Evolutionary conservation across 2,113 vertebrate genomes (phyloP).

Genomic region (Tinamus guttatus): DNA sequence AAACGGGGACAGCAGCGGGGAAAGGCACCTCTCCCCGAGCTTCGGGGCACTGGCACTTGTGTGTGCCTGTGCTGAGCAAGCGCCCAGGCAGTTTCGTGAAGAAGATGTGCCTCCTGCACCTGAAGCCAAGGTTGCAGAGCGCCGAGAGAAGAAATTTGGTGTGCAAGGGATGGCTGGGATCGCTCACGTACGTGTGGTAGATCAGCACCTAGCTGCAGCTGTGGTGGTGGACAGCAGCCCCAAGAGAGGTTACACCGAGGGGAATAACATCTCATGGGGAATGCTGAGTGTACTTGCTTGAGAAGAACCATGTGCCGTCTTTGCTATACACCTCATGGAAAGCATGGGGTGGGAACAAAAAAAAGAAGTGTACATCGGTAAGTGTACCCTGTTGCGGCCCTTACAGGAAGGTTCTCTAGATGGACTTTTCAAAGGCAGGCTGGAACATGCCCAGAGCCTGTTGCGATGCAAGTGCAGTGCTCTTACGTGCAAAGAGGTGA

Average conservation of each 20-base stretch:
- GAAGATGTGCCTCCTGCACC: not conserved
- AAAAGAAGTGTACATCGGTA: not conserved
- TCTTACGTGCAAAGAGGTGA: constrained; percentile 1
- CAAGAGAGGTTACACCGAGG: not conserved
- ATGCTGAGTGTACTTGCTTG: not conserved
- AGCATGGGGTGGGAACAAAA: not conserved
- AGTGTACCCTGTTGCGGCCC: not conserved
- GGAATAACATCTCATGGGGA: not conserved
- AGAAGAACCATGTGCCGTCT: not conserved
- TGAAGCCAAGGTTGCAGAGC: not conserved
- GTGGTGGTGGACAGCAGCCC: not conserved
- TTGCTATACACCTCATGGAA: not conserved
- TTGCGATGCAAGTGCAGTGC: not conserved
- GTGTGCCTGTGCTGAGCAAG: not conserved
- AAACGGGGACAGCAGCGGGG: not conserved
- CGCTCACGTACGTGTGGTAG: not conserved
- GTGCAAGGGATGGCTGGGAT: not conserved
- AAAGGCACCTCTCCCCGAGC: rapidly evolving
- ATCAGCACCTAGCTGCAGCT: not conserved
- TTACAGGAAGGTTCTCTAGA: not conserved
- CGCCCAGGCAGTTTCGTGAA: not conserved
- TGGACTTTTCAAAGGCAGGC: not conserved
- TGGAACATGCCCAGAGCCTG: not conserved
- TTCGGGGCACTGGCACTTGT: not conserved
- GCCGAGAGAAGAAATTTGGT: not conserved